Base-by-base conservation (phyloP, 2,888 invertebrate genomes). In the Acanthosoma haemorrhoidale region DNA sequence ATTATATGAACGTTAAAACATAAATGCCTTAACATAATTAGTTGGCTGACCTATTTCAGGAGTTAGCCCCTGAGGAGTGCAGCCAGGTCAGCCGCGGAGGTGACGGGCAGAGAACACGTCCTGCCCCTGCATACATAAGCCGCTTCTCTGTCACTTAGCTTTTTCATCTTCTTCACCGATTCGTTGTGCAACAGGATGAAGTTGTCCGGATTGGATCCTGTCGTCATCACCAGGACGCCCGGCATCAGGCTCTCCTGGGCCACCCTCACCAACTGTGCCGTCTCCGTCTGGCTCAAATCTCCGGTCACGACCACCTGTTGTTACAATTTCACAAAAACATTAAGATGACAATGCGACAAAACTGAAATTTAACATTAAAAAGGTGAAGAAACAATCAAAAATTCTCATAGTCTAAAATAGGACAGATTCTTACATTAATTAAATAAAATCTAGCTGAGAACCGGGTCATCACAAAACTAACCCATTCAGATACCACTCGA, bases 101-200 rank as follows among this genome's bases (percentile, higher is more conserved):
- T 87, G 59, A 91, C 88, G 2, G 92, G 92, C 68, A 91, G 80
- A 4, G 88, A 87, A 79, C 92, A 92, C 1, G 88, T 83, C 78
- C 86, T 88, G 75, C 89, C 87, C 5, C 88, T 84, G 78, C 92
- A 92, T n/a, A 92, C 89, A 79, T 88, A 91, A 21, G 88, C 91
- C 0, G 88, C 86, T 0, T 90, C 86, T 68, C 83, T 84, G 25
- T 86, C 87, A 29, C 85, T 83, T 0, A 84, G 79, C 25, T 67
- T 59, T 38, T 71, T 73, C 73, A 73, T 72, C 66, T 73, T 74
- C 11, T 82, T 79, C 8, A 87, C 77, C 70, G 83, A 82, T 80
- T 80, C 78, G 57, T 82, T 79, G 69, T 79, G 80, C 3, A 78
- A 76, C 34, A 79, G 77, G 43, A 84, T 74, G 69, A 82, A 76